These are phyloP conservation scores for Hybognathus amarus DNA, from an alignment of 2,797 vertebrate genomes.

Conservation along the genomic window DNA sequence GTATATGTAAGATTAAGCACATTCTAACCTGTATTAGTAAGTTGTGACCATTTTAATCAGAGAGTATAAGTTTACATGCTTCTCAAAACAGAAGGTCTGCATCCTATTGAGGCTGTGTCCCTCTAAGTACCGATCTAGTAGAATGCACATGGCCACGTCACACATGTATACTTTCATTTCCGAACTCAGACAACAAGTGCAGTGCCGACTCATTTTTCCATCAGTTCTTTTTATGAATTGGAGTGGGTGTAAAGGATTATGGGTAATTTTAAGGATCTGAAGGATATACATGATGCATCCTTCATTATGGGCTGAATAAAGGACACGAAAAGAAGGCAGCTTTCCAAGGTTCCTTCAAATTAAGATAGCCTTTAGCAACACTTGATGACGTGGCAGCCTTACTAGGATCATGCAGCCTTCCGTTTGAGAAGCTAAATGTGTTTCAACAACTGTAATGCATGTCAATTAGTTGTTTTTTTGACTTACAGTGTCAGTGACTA, in stretches of 20 bases:
- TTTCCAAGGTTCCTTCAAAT: neutral
- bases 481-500: conserved; percentile 71
- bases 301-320: neutral
- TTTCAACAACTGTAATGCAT: neutral
- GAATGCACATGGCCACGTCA: neutral
- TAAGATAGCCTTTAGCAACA: neutral
- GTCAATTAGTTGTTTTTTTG: neutral
- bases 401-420: neutral
- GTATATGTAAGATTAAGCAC: no score
- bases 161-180: neutral
- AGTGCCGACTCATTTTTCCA: no score
- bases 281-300: neutral
- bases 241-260: no score
- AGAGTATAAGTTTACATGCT: neutral
- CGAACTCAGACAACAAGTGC: no score
- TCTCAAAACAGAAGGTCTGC: neutral
- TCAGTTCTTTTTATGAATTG: no score
- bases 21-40: neutral
- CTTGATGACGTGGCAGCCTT: neutral
- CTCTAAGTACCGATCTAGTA: neutral
- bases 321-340: neutral
- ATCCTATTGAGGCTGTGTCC: neutral
- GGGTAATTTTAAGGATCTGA: no score
- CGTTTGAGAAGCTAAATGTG: neutral
- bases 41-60: neutral